These are phyloP conservation scores for Chaetura pelagica DNA, from an alignment of 2,113 vertebrate genomes.

Conservation along the genomic window DNA sequence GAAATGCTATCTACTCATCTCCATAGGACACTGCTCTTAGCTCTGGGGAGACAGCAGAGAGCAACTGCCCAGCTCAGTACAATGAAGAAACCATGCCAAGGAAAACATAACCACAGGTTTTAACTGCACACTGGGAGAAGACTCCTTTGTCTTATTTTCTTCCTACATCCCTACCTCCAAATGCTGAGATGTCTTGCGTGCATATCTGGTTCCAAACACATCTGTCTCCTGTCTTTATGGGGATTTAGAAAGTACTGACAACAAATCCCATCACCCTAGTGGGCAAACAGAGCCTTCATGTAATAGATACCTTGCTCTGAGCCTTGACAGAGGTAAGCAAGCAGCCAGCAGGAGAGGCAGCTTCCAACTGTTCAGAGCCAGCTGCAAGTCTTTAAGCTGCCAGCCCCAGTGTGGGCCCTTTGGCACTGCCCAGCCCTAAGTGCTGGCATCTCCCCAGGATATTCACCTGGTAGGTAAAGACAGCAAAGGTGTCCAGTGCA, in stretches of 20 bases:
- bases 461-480: neutral
- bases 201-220: neutral
- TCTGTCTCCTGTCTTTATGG: neutral
- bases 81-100: constrained; percentile 45
- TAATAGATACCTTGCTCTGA: neutral
- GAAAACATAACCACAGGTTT: constrained; percentile 54
- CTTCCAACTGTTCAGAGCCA: neutral
- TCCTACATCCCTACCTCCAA: constrained; percentile 8
- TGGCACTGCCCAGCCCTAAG: accelerated
- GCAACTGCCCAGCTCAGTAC: neutral
- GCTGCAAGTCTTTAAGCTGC: neutral
- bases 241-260: constrained; percentile 19
- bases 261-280: neutral
- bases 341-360: neutral
- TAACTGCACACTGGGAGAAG: neutral
- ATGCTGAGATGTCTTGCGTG: neutral
- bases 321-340: neutral
- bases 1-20: constrained; percentile 53
- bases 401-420: neutral
- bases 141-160: constrained; percentile 22
- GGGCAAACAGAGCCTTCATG: neutral
- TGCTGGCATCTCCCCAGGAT: neutral
- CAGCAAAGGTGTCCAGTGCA: neutral
- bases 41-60: neutral
- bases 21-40: neutral